phyloP scores from a whole-genome alignment of 2,797 vertebrate genomes.

The Mionectes olivaceus region DNA sequence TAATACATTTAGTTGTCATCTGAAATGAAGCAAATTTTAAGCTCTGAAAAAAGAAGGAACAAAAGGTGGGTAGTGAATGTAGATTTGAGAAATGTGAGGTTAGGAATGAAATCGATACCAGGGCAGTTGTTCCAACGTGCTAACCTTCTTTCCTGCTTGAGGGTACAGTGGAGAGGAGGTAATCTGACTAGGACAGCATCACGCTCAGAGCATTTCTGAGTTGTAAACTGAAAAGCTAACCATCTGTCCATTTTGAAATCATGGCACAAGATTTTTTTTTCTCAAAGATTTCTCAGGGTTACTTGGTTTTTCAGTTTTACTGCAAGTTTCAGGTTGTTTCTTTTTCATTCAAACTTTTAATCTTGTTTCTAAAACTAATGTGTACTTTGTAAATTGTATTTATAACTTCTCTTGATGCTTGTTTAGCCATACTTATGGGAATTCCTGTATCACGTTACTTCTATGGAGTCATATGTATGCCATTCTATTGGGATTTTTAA shows the following conservation, averaged over 20 bases:
- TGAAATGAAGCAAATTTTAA: neutral
- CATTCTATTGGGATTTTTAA: neutral
- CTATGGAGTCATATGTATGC: neutral
- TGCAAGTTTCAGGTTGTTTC: fast-evolving
- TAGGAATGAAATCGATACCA: neutral
- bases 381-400: neutral
- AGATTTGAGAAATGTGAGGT: neutral
- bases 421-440: neutral
- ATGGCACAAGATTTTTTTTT: neutral
- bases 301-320: neutral
- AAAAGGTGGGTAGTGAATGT: neutral
- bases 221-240: neutral
- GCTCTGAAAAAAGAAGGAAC: neutral
- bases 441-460: neutral
- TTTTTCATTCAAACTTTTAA: neutral
- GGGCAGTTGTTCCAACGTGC: fast-evolving
- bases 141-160: neutral
- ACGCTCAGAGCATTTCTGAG: neutral
- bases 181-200: neutral
- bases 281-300: neutral
- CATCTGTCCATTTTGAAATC: neutral
- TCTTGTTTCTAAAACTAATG: neutral
- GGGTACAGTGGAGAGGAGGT: neutral
- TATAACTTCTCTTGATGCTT: neutral
- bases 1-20: neutral